These are phyloP conservation scores for Litocranius walleri DNA, from an alignment of 2,113 vertebrate genomes.

Conservation along the genomic window DNA sequence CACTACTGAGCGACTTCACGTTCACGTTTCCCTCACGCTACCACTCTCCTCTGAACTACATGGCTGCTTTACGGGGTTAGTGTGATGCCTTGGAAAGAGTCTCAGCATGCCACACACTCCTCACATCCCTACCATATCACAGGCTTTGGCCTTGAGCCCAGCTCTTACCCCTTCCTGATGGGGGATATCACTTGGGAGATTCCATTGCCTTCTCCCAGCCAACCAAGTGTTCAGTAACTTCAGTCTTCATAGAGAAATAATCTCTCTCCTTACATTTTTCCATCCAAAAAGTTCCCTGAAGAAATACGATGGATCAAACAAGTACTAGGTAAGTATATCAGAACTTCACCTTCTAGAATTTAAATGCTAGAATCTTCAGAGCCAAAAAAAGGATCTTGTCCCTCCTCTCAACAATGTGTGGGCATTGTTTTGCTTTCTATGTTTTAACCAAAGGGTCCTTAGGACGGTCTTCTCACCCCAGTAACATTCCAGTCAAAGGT, in stretches of 20 bases:
- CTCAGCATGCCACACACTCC: background rate
- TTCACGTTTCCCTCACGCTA: background rate
- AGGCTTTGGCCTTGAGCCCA: background rate
- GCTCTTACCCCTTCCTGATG: background rate
- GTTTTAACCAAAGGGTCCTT: background rate
- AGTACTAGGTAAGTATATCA: background rate
- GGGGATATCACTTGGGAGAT: background rate
- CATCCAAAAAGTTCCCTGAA: background rate
- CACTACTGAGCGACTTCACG: rapidly evolving
- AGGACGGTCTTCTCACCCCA: background rate
- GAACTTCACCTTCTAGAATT: background rate
- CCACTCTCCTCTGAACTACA: background rate
- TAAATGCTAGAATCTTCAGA: background rate
- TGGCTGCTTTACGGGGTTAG: background rate
- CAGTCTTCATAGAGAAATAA: background rate
- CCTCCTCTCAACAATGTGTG: background rate
- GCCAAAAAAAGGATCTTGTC: background rate
- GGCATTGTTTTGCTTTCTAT: background rate
- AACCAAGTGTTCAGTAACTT: background rate
- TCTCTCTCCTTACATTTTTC: background rate
- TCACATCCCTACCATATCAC: background rate
- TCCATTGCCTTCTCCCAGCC: background rate
- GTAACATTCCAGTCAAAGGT: background rate
- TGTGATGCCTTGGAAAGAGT: background rate
- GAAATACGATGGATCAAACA: background rate